Evolutionary conservation across 1,140 invertebrate species (phyloP).

Genomic region (Condylostylus longicornis): DNA sequence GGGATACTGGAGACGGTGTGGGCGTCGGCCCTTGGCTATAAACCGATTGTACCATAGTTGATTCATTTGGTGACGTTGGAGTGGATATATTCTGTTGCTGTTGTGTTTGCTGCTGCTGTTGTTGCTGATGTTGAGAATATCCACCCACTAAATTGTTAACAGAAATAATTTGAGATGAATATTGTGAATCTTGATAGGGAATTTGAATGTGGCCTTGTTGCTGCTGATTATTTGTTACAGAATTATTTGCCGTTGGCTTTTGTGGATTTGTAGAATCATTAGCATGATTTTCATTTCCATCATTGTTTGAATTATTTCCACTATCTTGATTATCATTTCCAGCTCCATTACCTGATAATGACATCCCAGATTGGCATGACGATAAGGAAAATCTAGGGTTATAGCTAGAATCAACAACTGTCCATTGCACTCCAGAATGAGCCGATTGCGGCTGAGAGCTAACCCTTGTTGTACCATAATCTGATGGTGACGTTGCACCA

Average conservation of each 20-base stretch:
- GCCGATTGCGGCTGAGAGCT: constrained; percentile 22
- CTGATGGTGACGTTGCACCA: constrained; percentile 28
- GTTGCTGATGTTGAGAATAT: constrained; percentile 26
- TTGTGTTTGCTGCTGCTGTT: constrained; percentile 25
- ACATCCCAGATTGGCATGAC: constrained; percentile 38
- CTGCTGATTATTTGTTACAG: constrained; percentile 10
- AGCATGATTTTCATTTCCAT: constrained; percentile 22
- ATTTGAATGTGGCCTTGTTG: constrained; percentile 9
- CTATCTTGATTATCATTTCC: constrained; percentile 11
- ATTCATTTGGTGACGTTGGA: constrained; percentile 29
- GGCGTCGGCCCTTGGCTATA: constrained; percentile 31
- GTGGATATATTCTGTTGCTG: constrained; percentile 26
- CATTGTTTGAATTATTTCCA: constrained; percentile 17
- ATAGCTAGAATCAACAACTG: constrained; percentile 50
- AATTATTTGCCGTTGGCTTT: not conserved
- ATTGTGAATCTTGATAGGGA: constrained; percentile 16
- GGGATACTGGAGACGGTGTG: constrained; percentile 27
- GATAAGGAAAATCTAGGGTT: constrained; percentile 44
- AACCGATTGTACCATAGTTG: constrained; percentile 31
- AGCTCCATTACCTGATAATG: constrained; percentile 14
- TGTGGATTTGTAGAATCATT: no score
- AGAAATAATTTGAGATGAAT: constrained; percentile 30
- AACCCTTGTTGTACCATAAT: constrained; percentile 27
- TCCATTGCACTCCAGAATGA: constrained; percentile 43
- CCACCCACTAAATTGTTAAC: constrained; percentile 28